Evolutionary conservation across 1,140 invertebrate genomes (phyloP).

Genomic region (Lethocerus indicus): DNA sequence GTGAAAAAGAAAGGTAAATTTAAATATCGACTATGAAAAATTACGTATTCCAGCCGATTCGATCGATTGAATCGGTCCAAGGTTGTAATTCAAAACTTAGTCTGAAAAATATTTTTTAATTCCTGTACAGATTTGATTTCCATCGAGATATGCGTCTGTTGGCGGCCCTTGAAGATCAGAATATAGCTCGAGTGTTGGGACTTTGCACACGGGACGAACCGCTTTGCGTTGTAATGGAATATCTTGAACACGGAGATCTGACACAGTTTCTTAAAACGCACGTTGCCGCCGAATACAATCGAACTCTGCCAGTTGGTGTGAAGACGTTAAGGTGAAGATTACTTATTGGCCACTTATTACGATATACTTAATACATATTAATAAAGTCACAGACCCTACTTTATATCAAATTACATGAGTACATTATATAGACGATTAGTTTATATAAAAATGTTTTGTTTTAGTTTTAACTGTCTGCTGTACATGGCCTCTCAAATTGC

Average conservation of each 20-base stretch:
- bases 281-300: conserved; percentile 34
- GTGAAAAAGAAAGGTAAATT: conserved; percentile 64
- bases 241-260: conserved; percentile 77
- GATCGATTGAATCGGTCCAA: background rate
- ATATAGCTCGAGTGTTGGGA: conserved; percentile 74
- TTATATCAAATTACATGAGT: background rate
- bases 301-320: conserved; percentile 37
- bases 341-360: no score
- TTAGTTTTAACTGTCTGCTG: conserved; percentile 56
- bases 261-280: conserved; percentile 64
- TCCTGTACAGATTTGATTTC: conserved; percentile 57
- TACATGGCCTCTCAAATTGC: conserved; percentile 73
- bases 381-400: no score
- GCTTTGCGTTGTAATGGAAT: conserved; percentile 75
- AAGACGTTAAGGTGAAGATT: conserved; percentile 37
- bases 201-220: conserved; percentile 69
- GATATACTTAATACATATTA: no score
- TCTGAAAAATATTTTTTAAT: background rate
- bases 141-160: conserved; percentile 75
- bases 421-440: background rate
- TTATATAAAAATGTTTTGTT: conserved; percentile 15
- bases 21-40: background rate
- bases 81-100: background rate
- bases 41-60: background rate
- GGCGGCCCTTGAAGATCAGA: conserved; percentile 66